These are phyloP conservation scores for Psilopsiagon aurifrons DNA, from an alignment of 2,113 vertebrate species.

Conservation along the genomic window DNA sequence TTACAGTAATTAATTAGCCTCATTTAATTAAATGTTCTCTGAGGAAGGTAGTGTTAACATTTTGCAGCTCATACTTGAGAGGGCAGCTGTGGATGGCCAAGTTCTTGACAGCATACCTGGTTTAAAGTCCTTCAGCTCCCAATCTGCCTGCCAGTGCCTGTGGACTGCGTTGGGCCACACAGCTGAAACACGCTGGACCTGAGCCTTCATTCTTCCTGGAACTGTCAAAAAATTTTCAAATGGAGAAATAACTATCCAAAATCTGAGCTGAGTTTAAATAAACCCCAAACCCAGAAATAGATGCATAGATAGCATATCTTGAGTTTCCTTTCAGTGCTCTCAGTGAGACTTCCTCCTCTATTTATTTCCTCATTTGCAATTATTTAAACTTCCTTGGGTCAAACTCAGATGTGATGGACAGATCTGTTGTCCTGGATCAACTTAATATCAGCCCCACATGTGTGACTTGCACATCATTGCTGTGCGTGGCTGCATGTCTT, in stretches of 20 bases:
- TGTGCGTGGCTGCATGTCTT: background rate
- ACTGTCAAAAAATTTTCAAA: background rate
- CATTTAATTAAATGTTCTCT: constrained; percentile 17
- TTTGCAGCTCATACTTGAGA: constrained; percentile 4
- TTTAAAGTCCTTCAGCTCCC: background rate
- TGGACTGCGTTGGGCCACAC: rapidly evolving
- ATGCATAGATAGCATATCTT: background rate
- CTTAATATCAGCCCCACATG: background rate
- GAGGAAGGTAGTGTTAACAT: constrained; percentile 11
- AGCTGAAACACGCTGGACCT: background rate
- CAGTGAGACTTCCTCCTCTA: background rate
- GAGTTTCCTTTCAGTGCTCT: background rate
- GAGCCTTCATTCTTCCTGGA: background rate
- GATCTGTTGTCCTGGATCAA: background rate
- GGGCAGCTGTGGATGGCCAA: background rate
- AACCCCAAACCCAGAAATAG: background rate
- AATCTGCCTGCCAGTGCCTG: background rate
- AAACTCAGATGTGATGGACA: background rate
- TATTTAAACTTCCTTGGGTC: background rate
- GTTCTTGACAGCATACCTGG: background rate
- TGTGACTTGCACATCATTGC: background rate
- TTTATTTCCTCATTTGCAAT: background rate
- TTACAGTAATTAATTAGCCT: constrained; percentile 46
- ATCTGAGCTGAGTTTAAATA: background rate
- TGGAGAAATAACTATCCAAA: background rate